These are phyloP conservation scores for Pachyuromys duprasi DNA, from an alignment of 2,797 vertebrate species.

Conservation along the genomic window DNA sequence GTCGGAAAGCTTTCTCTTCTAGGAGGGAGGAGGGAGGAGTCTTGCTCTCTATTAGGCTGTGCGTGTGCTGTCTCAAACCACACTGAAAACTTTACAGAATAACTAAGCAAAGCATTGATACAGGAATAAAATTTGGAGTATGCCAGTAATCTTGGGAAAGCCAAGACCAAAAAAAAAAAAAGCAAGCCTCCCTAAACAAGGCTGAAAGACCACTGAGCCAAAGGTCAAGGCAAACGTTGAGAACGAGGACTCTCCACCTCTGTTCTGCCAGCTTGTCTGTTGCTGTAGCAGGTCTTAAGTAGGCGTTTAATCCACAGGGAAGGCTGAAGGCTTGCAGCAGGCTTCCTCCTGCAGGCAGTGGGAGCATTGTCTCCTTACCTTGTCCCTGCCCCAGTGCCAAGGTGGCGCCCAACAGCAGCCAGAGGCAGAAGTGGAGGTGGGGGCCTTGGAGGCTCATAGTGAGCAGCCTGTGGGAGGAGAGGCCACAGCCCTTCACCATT, in stretches of 20 bases:
- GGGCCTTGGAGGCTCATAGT: neutral
- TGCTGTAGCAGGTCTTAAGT: neutral
- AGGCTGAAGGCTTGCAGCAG: neutral
- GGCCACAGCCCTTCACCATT: neutral
- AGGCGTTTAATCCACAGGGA: fast-evolving
- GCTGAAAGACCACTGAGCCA: neutral
- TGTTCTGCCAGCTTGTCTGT: neutral
- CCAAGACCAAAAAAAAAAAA: neutral
- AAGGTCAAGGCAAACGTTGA: neutral
- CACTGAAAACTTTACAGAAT: fast-evolving
- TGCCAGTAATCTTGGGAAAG: too few species aligned
- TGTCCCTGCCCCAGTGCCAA: constrained; percentile 27
- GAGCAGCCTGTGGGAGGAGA: neutral
- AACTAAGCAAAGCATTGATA: neutral
- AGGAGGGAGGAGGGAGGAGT: too few species aligned
- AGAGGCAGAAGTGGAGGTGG: neutral
- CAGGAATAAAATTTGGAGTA: neutral
- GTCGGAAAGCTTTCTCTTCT: neutral
- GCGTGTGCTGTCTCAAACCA: neutral
- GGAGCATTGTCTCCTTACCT: constrained; percentile 49
- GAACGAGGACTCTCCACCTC: too few species aligned
- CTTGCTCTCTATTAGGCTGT: too few species aligned
- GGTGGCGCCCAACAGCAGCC: constrained; percentile 50
- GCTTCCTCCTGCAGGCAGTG: fast-evolving
- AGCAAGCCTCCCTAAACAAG: too few species aligned